Conservation (phyloP, 2,113 vertebrate species). For the Zonotrichia leucophrys region DNA sequence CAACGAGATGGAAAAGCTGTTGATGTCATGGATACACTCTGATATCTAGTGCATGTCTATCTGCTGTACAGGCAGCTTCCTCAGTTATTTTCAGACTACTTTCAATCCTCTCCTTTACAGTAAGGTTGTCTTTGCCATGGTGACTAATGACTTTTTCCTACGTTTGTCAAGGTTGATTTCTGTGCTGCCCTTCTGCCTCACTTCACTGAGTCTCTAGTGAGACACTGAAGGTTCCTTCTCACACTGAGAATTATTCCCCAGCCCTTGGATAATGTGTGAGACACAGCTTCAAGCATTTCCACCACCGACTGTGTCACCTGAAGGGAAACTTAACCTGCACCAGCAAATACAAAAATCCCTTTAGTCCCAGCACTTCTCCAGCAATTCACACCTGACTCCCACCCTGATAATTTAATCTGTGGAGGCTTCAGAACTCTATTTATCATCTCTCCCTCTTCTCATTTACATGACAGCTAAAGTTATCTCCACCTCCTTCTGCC, state of each 20-base stretch:
- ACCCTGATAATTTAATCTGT: slow-evolving; percentile 27
- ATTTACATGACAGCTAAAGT: neutral
- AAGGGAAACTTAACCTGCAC: neutral
- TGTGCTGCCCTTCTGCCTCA: neutral
- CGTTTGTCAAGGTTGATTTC: neutral
- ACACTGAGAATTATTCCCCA: neutral
- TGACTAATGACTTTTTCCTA: neutral
- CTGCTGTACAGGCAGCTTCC: neutral
- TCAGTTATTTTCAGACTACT: neutral
- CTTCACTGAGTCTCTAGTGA: neutral
- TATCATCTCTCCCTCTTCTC: slow-evolving; percentile 2
- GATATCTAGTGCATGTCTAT: neutral
- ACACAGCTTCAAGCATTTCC: neutral
- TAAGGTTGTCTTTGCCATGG: neutral
- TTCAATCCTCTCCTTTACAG: neutral
- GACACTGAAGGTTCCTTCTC: neutral
- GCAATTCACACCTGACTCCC: slow-evolving; percentile 44
- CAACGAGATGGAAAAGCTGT: neutral
- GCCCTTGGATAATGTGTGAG: neutral
- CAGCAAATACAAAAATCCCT: slow-evolving; percentile 8
- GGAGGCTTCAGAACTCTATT: neutral
- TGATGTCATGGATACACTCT: neutral
- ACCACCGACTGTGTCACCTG: neutral
- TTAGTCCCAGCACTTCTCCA: neutral
- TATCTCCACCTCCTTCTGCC: slow-evolving; percentile 37